Percentiles rank a stretch among this genome's conserved stretches.
Evolutionary conservation across 2,113 vertebrate species (phyloP).

Genomic region (Proteles cristata): DNA sequence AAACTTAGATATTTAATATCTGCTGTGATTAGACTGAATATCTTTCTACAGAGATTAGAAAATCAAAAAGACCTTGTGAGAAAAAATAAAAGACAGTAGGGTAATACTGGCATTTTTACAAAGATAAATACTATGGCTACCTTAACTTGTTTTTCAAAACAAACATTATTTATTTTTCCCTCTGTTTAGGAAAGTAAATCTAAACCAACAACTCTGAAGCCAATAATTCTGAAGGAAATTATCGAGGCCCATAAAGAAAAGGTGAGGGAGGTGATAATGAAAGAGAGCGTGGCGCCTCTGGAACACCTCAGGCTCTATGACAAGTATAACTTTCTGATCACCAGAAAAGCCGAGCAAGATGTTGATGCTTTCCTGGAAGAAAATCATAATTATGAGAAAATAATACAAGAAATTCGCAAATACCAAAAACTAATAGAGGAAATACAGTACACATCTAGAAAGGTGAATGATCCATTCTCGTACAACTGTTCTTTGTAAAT

Average conservation of each 20-base stretch:
- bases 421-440: conserved; percentile 90
- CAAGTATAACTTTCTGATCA: conserved; percentile 89
- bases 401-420: conserved; percentile 87
- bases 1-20: conserved; percentile 10
- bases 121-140: background rate
- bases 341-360: conserved; percentile 88
- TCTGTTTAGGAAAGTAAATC: conserved; percentile 82
- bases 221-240: conserved; percentile 89
- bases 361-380: conserved; percentile 88
- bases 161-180: background rate
- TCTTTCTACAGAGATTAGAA: conserved; percentile 11
- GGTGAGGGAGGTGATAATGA: conserved; percentile 85
- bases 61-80: background rate
- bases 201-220: conserved; percentile 84
- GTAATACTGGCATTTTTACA: background rate
- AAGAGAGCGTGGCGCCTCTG: conserved; percentile 85
- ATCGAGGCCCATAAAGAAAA: conserved; percentile 86
- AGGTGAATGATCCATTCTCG: conserved; percentile 82
- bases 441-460: conserved; percentile 88
- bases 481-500: background rate
- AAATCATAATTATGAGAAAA: conserved; percentile 88
- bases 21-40: background rate
- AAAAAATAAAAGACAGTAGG: background rate
- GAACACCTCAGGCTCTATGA: conserved; percentile 89
- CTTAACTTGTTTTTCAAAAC: background rate